These are phyloP conservation scores for Acanthopleura granulata DNA, from an alignment of 2,888 invertebrate genomes.

Conservation along the genomic window DNA sequence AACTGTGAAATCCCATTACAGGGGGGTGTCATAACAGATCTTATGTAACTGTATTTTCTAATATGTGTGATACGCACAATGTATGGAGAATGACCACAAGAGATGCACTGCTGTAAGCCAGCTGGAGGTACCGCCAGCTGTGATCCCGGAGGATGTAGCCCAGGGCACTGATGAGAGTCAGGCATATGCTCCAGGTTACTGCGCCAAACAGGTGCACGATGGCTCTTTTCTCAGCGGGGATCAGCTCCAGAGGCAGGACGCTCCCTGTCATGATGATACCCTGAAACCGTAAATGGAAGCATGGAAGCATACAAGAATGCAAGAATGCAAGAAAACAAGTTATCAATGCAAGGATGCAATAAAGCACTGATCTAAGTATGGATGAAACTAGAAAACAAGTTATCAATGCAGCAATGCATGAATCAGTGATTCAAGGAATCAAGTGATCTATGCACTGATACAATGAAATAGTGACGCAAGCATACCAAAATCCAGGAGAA, in stretches of 20 bases:
- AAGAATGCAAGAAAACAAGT: too few relatives aligned
- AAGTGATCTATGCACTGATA: too few relatives aligned
- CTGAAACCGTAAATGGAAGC: conserved; percentile 26
- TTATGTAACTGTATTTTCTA: too few relatives aligned
- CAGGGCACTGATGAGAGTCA: not conserved
- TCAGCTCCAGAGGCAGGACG: conserved; percentile 41
- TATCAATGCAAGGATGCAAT: too few relatives aligned
- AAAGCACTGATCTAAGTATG: too few relatives aligned
- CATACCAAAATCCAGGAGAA: too few relatives aligned
- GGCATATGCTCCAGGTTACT: conserved; percentile 32
- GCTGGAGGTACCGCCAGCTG: conserved; percentile 1
- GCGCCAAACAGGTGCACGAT: conserved; percentile 33
- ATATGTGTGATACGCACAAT: not conserved
- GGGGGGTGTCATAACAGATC: too few relatives aligned
- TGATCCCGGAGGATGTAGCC: not conserved
- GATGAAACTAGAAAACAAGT: too few relatives aligned
- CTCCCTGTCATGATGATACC: conserved; percentile 46
- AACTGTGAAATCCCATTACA: too few relatives aligned
- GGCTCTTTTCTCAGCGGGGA: conserved; percentile 35
- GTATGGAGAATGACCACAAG: not conserved
- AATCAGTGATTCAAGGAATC: too few relatives aligned
- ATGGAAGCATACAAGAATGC: not conserved
- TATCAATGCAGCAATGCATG: too few relatives aligned
- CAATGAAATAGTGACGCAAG: too few relatives aligned
- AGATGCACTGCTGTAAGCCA: not conserved